Evolutionary conservation across 1,140 invertebrate genomes (phyloP), one percentile per base, ranked within the genome.

Genomic region (Anthonomus grandis): DNA sequence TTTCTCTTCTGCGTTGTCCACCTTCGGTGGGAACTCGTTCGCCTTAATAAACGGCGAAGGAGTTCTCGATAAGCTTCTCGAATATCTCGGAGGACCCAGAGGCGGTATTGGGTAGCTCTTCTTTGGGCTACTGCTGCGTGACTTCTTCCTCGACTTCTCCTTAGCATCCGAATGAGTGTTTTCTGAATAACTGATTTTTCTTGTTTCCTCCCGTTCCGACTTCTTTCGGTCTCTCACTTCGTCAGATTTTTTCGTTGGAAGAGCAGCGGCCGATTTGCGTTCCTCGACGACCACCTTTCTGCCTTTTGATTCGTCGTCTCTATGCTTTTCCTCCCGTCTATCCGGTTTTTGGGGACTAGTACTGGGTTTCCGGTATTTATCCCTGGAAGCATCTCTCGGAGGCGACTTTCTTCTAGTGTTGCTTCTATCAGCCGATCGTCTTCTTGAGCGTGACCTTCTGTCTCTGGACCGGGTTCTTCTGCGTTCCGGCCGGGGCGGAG

Each of bases 1-100:
- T 44, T 21, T 25, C 21, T 36, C 17, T n/a, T 79, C 76, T 62
- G 75, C 78, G 38, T 68, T 75, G 47, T 76, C 74, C 56, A 78
- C 78, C 63, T 74, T 76, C 58, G 79, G 81, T 8, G 74, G 69
- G n/a, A 85, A 81, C 69, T 89, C 86, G 62, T 87, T 83, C 42
- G 85, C 84, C 73, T 88, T 86, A 52, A 89, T 81, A 72, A 89
- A 89, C 39, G 87, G 87, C 17, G 87, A 89, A 17, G 87, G 87
- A 1, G 87, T 89, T 56, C 87, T 80, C 6, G 87, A 89, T 15
- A 89, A 75, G 65, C 87, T 89, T 72, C 79, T 80, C 17, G 83
- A 84, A 67, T 82, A 86, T 48, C 79, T 62, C 9, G 72, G 69
- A 15, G 67, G 70, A 5, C 64, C 69, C 23, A 66, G 53, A 5